Base-by-base conservation (phyloP, 1,140 invertebrate species). In the Coelopa frigida region DNA sequence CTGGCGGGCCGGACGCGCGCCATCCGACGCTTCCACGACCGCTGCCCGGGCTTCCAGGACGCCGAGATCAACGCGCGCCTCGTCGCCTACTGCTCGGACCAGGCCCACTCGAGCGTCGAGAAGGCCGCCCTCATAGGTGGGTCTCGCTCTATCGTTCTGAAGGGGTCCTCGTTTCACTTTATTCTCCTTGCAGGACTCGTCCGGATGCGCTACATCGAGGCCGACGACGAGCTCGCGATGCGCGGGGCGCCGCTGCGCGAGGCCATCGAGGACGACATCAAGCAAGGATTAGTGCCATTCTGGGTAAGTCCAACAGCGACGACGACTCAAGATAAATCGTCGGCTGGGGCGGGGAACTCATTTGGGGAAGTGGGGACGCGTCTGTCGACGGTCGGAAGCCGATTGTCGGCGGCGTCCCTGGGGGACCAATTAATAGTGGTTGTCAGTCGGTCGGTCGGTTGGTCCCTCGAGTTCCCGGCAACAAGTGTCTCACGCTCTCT, bases 41-140 rank as follows among this genome's bases (percentile, higher is more conserved):
- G 77, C 8, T 77, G 85, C 57, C 80, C 84, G 3, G 82, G 89
- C 14, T 70, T 85, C 5, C 83, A 88, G 51, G 87, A 91, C 53
- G 83, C 88, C 0, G 90, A 95, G 59, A 85, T 97, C 46, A 92
- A 95, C 66, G 85, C 87, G 3, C 78, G 88, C 51, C 77, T 98
- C 1, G 91, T 98, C 20, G 91, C 84, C 36, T 98, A 98, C 65
- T 96, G 93, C 58, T 97, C 94, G 0, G 92, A 96, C 66, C 86
- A 89, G 75, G 90, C 93, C 1, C 93, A 98, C 71, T 96, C 92
- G 0, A 95, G 92, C 17, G 92, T 98, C 4, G 94, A 97, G 72
- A 98, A 98, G 72, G 91, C 93, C 33, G 90, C 89, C 14, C 70
- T 94, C 2, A 89, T 90, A 55, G 85, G 86, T 60, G 45, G 56